Percentiles rank a stretch among this genome's conserved stretches.
Evolutionary conservation across 2,113 vertebrate genomes (phyloP).

Genomic region (Dipodomys spectabilis): DNA sequence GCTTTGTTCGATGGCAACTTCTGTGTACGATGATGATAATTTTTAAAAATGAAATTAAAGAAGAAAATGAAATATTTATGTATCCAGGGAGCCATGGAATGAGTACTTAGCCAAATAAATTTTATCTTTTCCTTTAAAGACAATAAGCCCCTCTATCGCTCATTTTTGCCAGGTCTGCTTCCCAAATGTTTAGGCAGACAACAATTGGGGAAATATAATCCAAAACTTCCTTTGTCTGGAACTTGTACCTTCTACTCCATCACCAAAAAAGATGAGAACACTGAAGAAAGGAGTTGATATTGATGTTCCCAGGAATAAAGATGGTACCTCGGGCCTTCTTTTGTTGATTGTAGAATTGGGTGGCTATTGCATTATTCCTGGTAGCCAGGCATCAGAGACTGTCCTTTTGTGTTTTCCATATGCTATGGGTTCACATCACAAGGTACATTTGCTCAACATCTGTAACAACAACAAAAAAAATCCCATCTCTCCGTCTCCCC

Average conservation of each 20-base stretch:
- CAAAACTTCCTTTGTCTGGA: slow-evolving; percentile 45
- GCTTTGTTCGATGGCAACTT: no score
- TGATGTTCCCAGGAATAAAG: neutral
- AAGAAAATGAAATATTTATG: slow-evolving; percentile 68
- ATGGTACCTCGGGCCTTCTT: neutral
- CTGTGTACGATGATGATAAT: no score
- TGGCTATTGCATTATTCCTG: neutral
- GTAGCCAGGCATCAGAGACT: neutral
- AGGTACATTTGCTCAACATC: slow-evolving; percentile 57
- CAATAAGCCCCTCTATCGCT: slow-evolving; percentile 8
- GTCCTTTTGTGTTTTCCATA: neutral
- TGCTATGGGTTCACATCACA: slow-evolving; percentile 51
- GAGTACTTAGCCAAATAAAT: slow-evolving; percentile 73
- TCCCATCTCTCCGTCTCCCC: neutral
- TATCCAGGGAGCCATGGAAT: slow-evolving; percentile 55
- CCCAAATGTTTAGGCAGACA: slow-evolving; percentile 59
- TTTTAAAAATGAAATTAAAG: no score
- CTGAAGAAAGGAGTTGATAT: neutral
- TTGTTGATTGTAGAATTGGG: slow-evolving; percentile 36
- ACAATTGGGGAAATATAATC: slow-evolving; percentile 54
- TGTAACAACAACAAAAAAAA: neutral
- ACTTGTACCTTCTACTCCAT: slow-evolving; percentile 67
- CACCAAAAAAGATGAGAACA: slow-evolving; percentile 14
- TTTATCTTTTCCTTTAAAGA: slow-evolving; percentile 52
- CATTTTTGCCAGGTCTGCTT: slow-evolving; percentile 69